Base-by-base conservation (phyloP, 2,113 vertebrate genomes). In the Ranitomeya variabilis region DNA sequence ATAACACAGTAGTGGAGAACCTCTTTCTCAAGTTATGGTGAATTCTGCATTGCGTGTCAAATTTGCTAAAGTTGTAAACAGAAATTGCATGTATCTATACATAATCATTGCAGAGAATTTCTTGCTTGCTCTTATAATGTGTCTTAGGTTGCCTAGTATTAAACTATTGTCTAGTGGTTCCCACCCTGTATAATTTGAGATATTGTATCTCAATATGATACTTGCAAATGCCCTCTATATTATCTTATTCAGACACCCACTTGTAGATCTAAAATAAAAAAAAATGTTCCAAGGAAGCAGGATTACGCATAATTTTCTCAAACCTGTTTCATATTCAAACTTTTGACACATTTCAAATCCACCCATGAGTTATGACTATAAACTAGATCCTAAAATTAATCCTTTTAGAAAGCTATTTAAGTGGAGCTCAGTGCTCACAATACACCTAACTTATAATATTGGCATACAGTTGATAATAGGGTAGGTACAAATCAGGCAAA, bases 301-400 rank as follows among this genome's bases (percentile, higher is more conserved):
- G 82, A 84, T 84, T 84, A 84, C 23, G 4, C 64, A 54, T 71
- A 55, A 71, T 84, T 84, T 84, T 71, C 59, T 71, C 26, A 71
- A 71, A 69, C 66, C 66, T 84, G 19, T 55, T 84, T 84, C 71
- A 84, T 84, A 84, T 71, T 71, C 51, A 84, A 55, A 52, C 45
- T 84, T 71, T 69, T 71, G 82, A 84, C 45, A 84, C 66, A 71
- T 84, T 84, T 84, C 64, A 84, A 71, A 84, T 84, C 82, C 82
- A 84, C 82, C 82, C 82, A 84, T 69, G 14, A 71, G 66, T 84
- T 84, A 69, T 84, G 82, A 71, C 51, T 84, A 54, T 84, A 69
- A 69, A 71, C 9, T 69, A 69, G 66, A 84, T 71, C 66, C n/a
- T 71, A 55, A 54, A 84, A 84, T 84, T 54, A 85, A 85, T 76